phyloP scores from a whole-genome alignment of 2,888 invertebrate species.

The Nomada fucata region DNA sequence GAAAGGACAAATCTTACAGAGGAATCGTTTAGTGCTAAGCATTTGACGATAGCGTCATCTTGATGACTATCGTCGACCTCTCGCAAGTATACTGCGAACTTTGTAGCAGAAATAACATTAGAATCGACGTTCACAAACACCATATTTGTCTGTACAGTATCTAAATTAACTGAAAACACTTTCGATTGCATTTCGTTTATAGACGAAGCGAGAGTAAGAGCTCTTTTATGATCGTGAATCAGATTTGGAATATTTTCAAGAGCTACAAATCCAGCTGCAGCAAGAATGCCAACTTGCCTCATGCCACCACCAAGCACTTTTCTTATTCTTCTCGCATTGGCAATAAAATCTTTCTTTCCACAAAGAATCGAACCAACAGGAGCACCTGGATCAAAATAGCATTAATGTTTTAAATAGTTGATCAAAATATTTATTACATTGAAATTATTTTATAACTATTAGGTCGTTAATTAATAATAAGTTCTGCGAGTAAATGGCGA shows the following conservation, averaged over 20 bases:
- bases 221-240: slow-evolving; percentile 90
- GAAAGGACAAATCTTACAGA: slow-evolving; percentile 89
- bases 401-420: no score
- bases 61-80: slow-evolving; percentile 84
- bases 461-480: no score
- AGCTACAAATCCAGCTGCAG: slow-evolving; percentile 94
- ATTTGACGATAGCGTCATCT: slow-evolving; percentile 86
- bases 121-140: slow-evolving; percentile 87
- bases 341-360: slow-evolving; percentile 90
- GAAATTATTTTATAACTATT: no score
- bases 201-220: slow-evolving; percentile 88
- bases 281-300: slow-evolving; percentile 96
- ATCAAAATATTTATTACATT: no score
- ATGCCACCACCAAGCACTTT: slow-evolving; percentile 97
- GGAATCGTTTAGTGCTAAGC: slow-evolving; percentile 86
- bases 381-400: slow-evolving; percentile 85
- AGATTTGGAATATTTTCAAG: slow-evolving; percentile 91
- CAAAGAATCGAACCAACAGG: slow-evolving; percentile 95
- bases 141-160: slow-evolving; percentile 90
- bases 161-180: slow-evolving; percentile 87
- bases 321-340: slow-evolving; percentile 90
- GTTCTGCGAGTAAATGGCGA: no score
- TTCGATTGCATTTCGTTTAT: slow-evolving; percentile 87
- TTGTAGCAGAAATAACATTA: slow-evolving; percentile 82
- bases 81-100: slow-evolving; percentile 86